A percentile compares a stretch with the other conserved stretches of the same genome.
Conservation (phyloP, 2,888 invertebrate species). For the Dolichomitus sp. region DNA sequence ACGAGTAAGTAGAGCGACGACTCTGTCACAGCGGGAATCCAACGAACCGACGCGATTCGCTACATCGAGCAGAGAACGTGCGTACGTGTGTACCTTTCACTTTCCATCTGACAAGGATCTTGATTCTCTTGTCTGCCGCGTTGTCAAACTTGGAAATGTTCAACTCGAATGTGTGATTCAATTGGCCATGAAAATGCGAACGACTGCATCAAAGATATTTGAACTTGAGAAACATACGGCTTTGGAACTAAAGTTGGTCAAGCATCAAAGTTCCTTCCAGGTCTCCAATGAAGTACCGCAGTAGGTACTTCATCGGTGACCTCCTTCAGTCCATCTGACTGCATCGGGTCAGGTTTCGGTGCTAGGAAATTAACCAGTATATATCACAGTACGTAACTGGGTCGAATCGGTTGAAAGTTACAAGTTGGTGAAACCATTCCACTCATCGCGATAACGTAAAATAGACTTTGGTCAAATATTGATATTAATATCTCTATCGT, state of each 20-base stretch:
- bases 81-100: conserved; percentile 30
- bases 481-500: neutral
- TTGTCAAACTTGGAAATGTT: conserved; percentile 11
- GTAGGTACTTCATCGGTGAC: conserved; percentile 25
- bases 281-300: neutral
- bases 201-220: neutral
- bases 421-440: conserved; percentile 15
- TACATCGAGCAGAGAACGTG: conserved; percentile 5
- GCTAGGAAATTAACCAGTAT: neutral
- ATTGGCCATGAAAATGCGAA: neutral
- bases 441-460: neutral
- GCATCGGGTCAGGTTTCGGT: neutral
- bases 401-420: conserved; percentile 24
- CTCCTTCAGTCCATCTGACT: conserved; percentile 6
- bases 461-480: neutral
- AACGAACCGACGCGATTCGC: conserved; percentile 24
- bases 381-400: conserved; percentile 17
- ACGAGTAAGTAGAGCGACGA: conserved; percentile 74
- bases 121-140: conserved; percentile 14
- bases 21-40: conserved; percentile 39
- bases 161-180: conserved; percentile 18
- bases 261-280: conserved; percentile 44
- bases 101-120: conserved; percentile 4
- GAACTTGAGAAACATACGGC: conserved; percentile 11
- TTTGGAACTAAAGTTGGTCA: conserved; percentile 40